phyloP scores from a whole-genome alignment of 2,888 invertebrate species.

The Sicus ferrugineus region DNA sequence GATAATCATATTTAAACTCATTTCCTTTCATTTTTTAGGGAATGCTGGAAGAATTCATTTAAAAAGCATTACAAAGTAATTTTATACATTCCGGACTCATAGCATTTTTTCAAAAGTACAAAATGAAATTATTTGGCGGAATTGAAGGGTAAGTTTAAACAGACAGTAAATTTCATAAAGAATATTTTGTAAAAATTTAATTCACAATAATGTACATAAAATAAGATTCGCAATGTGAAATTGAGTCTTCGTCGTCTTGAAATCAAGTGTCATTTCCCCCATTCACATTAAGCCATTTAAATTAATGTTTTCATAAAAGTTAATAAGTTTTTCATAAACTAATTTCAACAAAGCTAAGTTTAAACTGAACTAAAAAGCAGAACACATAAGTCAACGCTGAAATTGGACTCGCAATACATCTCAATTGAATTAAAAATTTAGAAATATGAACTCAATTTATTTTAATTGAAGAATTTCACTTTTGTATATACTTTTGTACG shows the following conservation, averaged over 20 bases:
- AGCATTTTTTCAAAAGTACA: too few species aligned
- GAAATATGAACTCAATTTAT: background rate
- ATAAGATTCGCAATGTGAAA: too few species aligned
- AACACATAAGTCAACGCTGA: background rate
- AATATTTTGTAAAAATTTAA: slow-evolving; percentile 19
- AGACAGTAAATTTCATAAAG: too few species aligned
- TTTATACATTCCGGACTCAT: too few species aligned
- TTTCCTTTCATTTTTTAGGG: background rate
- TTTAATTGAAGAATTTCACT: background rate
- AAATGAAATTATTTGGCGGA: slow-evolving; percentile 58
- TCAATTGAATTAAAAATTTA: background rate
- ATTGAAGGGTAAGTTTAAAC: slow-evolving; percentile 58
- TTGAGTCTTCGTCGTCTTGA: too few species aligned
- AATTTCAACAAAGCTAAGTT: background rate
- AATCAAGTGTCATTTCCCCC: too few species aligned
- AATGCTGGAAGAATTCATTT: background rate
- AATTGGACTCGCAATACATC: background rate
- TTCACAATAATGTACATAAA: too few species aligned
- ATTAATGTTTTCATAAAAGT: too few species aligned
- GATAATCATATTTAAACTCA: background rate
- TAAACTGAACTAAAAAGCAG: background rate
- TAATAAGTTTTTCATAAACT: too few species aligned
- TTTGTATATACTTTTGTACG: too few species aligned
- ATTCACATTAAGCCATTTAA: too few species aligned
- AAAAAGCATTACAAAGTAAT: background rate